phyloP scores from a whole-genome alignment of 2,888 invertebrate species.

The Empis livida region DNA sequence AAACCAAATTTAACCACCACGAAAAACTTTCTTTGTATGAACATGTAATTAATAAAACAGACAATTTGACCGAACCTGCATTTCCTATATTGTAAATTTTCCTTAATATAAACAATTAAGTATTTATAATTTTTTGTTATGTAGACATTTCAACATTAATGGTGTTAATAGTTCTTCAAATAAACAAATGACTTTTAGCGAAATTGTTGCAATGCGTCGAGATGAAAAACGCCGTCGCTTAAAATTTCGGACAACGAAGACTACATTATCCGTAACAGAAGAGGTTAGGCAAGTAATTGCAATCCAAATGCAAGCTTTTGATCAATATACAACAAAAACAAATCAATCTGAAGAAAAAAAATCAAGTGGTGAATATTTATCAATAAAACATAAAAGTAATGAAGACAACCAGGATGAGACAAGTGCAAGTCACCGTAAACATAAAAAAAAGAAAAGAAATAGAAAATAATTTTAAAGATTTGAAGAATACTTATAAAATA shows the following conservation, averaged over 20 bases:
- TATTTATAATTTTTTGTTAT: conserved; percentile 1
- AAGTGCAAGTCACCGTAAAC: too few species aligned
- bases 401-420: too few species aligned
- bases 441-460: too few species aligned
- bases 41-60: conserved; percentile 19
- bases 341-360: background rate
- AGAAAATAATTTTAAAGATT: too few species aligned
- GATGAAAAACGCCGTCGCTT: conserved; percentile 22
- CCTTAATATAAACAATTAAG: background rate
- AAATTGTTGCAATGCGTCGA: conserved; percentile 25
- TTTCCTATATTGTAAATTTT: conserved; percentile 17
- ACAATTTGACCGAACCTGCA: conserved; percentile 16
- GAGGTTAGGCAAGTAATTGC: conserved; percentile 27
- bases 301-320: conserved; percentile 30
- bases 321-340: conserved; percentile 15
- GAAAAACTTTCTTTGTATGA: conserved; percentile 25
- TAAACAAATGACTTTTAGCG: conserved; percentile 21
- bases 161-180: conserved; percentile 4
- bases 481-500: too few species aligned
- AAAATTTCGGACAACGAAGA: conserved; percentile 25
- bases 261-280: conserved; percentile 25
- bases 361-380: too few species aligned
- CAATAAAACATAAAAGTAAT: too few species aligned
- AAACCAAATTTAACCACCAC: conserved; percentile 17
- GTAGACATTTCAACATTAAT: background rate